Conservation (phyloP, 53 echinoderm and acorn worm species). For the Hippasteria phrygiana region DNA sequence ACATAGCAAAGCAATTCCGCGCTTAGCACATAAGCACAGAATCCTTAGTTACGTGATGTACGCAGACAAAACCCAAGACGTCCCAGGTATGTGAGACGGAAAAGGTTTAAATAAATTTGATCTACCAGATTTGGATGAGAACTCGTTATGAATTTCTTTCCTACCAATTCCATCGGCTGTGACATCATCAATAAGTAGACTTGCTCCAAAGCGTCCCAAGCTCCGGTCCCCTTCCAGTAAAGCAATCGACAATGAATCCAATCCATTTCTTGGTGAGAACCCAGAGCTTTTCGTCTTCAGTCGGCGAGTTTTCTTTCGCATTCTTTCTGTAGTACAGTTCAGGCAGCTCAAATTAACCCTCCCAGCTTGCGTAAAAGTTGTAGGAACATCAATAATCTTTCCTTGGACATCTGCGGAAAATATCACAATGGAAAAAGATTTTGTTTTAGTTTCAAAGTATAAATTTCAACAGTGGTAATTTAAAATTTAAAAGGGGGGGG, state of each 20-base stretch:
- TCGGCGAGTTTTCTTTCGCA: not conserved
- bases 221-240: slow-evolving; percentile 71
- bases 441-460: not conserved
- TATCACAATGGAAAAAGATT: not conserved
- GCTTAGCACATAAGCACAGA: no score
- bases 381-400: slow-evolving; percentile 18
- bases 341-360: not conserved
- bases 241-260: slow-evolving; percentile 12
- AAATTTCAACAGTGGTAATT: no score
- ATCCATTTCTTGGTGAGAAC: not conserved
- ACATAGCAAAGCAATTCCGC: no score
- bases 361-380: slow-evolving; percentile 55
- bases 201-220: slow-evolving; percentile 67
- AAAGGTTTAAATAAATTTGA: not conserved
- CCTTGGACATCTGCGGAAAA: slow-evolving; percentile 46
- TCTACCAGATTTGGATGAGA: no score
- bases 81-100: no score
- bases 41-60: no score
- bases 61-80: no score
- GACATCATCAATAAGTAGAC: slow-evolving; percentile 59
- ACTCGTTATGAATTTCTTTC: no score
- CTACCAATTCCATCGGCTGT: slow-evolving; percentile 78
- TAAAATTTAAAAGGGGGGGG: no score
- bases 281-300: not conserved
- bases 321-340: not conserved